These are phyloP conservation scores for Herpailurus yagouaroundi DNA, from an alignment of 2,113 vertebrate genomes.

Conservation along the genomic window DNA sequence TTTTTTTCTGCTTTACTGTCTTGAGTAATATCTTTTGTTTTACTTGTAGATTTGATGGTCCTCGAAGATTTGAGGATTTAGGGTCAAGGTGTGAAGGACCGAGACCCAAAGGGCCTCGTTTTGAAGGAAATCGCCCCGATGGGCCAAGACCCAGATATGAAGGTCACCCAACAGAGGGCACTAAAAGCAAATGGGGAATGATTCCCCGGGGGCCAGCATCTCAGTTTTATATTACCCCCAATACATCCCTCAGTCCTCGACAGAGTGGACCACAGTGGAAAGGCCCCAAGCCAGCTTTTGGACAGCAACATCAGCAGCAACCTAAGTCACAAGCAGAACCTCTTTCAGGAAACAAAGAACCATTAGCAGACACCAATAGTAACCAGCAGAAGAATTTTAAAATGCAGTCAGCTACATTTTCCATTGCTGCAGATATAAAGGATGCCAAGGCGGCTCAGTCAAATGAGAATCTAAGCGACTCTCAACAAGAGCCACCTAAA, in stretches of 20 bases:
- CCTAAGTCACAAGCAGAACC: slow-evolving; percentile 83
- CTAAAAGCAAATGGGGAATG: slow-evolving; percentile 85
- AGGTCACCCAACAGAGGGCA: slow-evolving; percentile 85
- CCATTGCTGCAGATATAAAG: slow-evolving; percentile 77
- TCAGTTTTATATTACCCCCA: slow-evolving; percentile 87
- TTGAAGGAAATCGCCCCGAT: slow-evolving; percentile 87
- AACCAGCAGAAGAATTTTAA: slow-evolving; percentile 82
- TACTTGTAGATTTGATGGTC: slow-evolving; percentile 91
- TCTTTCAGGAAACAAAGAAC: slow-evolving; percentile 85
- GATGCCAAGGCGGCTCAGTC: slow-evolving; percentile 77
- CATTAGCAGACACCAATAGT: slow-evolving; percentile 81
- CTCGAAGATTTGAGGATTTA: slow-evolving; percentile 89
- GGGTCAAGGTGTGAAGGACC: slow-evolving; percentile 83
- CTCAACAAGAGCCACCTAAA: slow-evolving; percentile 84
- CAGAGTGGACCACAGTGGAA: slow-evolving; percentile 84
- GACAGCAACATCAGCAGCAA: slow-evolving; percentile 83
- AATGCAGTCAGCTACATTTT: slow-evolving; percentile 78
- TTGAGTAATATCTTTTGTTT: slow-evolving; percentile 80
- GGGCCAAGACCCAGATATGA: slow-evolving; percentile 87
- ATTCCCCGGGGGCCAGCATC: slow-evolving; percentile 88
- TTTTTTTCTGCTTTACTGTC: slow-evolving; percentile 76
- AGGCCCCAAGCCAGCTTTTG: slow-evolving; percentile 83
- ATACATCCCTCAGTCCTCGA: slow-evolving; percentile 83
- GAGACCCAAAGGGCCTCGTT: slow-evolving; percentile 87
- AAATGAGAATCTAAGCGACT: slow-evolving; percentile 81